A percentile compares a stretch with the other conserved stretches of the same genome.
Conservation (phyloP, 2,888 invertebrate genomes). For the Cheiracanthium punctorium region DNA sequence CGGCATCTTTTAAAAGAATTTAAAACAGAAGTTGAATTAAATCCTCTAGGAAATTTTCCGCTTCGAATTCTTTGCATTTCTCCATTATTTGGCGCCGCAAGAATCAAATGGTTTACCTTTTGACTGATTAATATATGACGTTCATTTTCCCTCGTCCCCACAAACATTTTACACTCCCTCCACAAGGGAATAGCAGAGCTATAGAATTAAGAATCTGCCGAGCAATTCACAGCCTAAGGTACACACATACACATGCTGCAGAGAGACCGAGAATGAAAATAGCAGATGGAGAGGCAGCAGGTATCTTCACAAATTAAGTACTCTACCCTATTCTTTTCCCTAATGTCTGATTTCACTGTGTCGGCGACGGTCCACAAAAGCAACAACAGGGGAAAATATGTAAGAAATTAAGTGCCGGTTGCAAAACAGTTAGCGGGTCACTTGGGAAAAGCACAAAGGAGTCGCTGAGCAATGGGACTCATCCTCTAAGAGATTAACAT, state of each 20-base stretch:
- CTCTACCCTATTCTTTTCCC: not conserved
- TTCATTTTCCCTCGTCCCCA: not conserved
- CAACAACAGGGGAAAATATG: conserved; percentile 9
- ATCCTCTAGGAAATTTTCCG: too few relatives aligned
- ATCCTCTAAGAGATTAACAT: conserved; percentile 10
- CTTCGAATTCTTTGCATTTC: too few relatives aligned
- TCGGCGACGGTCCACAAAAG: not conserved
- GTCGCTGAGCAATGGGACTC: not conserved
- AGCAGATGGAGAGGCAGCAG: not conserved
- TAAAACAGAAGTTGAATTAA: too few relatives aligned
- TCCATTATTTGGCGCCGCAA: too few relatives aligned
- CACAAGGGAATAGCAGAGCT: not conserved
- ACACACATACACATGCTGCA: not conserved
- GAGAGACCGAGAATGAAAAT: not conserved
- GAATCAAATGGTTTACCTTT: not conserved
- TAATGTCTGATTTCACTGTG: not conserved
- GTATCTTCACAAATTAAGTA: not conserved
- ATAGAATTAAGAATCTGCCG: not conserved
- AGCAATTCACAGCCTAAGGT: not conserved
- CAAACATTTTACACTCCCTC: not conserved
- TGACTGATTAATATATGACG: not conserved
- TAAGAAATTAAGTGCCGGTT: conserved; percentile 10
- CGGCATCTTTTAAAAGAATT: too few relatives aligned
- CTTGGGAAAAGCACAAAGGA: not conserved
- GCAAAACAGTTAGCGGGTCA: not conserved